phyloP scores from a whole-genome alignment of 2,113 vertebrate genomes.

The Australoheros scitulus region DNA sequence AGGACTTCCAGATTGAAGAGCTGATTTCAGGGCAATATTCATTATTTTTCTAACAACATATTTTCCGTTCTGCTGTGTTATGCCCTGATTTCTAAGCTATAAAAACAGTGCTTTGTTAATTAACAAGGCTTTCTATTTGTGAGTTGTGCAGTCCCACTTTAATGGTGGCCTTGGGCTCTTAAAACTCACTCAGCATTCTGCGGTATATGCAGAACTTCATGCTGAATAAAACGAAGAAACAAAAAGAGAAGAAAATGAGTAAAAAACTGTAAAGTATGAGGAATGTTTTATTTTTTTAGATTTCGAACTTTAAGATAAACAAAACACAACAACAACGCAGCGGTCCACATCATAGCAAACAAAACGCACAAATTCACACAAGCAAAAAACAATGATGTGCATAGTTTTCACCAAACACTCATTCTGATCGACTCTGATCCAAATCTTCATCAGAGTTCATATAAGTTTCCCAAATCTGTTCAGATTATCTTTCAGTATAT shows the following conservation, averaged over 20 bases:
- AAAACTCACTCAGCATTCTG: neutral
- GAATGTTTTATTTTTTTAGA: neutral
- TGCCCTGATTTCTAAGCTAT: neutral
- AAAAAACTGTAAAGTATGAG: neutral
- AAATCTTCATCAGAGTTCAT: too few species aligned
- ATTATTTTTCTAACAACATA: neutral
- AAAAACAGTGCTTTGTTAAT: neutral
- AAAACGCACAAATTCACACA: neutral
- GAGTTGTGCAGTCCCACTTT: neutral
- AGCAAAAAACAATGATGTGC: neutral
- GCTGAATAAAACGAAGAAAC: fast-evolving
- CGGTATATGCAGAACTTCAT: neutral
- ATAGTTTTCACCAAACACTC: too few species aligned
- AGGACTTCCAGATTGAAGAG: neutral
- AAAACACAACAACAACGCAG: neutral
- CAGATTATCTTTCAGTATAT: too few species aligned
- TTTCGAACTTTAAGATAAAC: neutral
- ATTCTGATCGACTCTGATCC: neutral
- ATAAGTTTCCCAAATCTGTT: too few species aligned
- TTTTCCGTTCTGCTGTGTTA: too few species aligned
- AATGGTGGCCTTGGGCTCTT: neutral
- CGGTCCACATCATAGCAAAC: neutral
- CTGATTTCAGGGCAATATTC: neutral
- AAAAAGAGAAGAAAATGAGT: neutral
- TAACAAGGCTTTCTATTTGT: neutral